Evolutionary conservation across 1,140 invertebrate species (phyloP), one percentile per base, ranked within the genome.

Genomic region (Vanessa atalanta): DNA sequence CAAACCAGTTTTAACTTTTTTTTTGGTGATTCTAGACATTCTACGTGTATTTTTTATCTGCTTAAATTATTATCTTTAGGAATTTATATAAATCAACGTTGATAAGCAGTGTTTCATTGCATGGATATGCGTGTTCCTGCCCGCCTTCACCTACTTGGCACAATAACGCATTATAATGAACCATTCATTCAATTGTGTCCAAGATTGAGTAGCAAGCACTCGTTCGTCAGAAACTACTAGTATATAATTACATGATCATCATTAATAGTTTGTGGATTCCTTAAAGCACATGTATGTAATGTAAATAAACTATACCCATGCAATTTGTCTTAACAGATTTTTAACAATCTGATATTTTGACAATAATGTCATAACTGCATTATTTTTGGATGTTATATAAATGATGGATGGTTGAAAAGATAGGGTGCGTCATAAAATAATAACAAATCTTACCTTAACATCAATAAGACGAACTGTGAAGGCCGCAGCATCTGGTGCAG

Each of bases 401-500:
- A 50, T 50, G 13, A 50, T 15, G 11, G 48, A 50, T n/a, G 26
- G 26, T n/a, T 15, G n/a, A n/a, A 14, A 51, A 9, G 8, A 64
- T 43, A 64, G 20, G 12, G 8, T 9, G n/a, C 50, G 50, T 53
- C 50, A 53, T 37, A 61, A 31, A 61, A 61, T 31, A 48, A 37
- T 23, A 67, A 26, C 2, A 26, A n/a, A 61, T 15, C 72, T 65
- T 78, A 91, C 89, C 88, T 91, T 90, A 76, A 91, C 89, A 78
- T 92, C 90, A 60, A 92, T 92, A 57, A 92, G 88, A 47, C 90
- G 77, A n/a, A 91, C 79, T 15, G 88, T 86, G 61, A 92, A 90
- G 2, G 88, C 89, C 6, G 90, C 81, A n/a, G 90, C 90, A 20
- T 91, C 87, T 20, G 90, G 89, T 2, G 90, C 88, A 1, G 76